Base-by-base conservation (phyloP, 2,797 vertebrate genomes). In the Trichosurus vulpecula region DNA sequence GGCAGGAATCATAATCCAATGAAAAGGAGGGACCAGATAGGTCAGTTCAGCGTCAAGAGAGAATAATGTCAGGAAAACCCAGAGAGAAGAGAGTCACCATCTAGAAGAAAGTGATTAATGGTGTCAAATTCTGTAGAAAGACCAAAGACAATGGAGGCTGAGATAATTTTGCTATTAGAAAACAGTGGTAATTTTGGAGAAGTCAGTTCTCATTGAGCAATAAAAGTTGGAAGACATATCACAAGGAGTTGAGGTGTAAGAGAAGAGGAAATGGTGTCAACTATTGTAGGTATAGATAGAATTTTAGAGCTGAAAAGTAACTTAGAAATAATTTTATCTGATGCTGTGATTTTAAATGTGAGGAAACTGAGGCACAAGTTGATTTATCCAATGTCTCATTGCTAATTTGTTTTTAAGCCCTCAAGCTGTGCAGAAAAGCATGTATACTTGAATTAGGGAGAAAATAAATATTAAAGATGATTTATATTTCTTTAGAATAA, bases 401-500 rank as follows among this genome's bases (percentile, higher is more conserved):
- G 51, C 35, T 97, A 92, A 91, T 35, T 95, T 93, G 53, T 52
- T 47, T 61, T 54, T 90, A 91, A 92, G 22, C 87, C 61, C 58
- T 47, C 13, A 56, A 96, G 58, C 6, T 81, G 41, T 27, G 13
- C 25, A n/a, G 57, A 74, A 19, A 6, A 47, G 31, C 27, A 51
- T 41, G 6, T 0, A 41, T 93, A 41, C 13, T 31, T 61, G 90
- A 91, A n/a, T 92, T 57, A 96, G 27, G n/a, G 52, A 29, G 94
- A 52, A 95, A 66, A 53, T 92, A 92, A 47, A 41, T 92, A 90
- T 52, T 54, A 93, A 91, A 41, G 41, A 96, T 53, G 3, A 52
- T 93, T 91, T 93, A 87, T 92, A 94, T 95, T 94, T 90, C 96
- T 91, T 92, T 47, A 93, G 54, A n/a, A 57, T 93, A 94, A 93